Percentiles rank a stretch among this genome's conserved stretches.
phyloP scores from a whole-genome alignment of 2,113 vertebrate genomes.

The Lophura nycthemera region DNA sequence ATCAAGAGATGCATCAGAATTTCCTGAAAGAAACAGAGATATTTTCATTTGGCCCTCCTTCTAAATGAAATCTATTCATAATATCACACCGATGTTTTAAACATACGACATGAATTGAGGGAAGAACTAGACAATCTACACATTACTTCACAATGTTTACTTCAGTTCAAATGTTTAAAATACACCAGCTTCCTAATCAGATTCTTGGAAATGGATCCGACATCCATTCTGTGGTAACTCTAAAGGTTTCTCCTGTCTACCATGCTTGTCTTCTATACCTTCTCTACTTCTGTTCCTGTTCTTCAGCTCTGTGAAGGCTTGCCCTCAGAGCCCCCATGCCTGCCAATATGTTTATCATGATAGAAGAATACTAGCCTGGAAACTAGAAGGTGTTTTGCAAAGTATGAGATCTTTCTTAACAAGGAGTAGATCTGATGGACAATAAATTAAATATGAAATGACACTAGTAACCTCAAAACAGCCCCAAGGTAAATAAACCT shows the following conservation, averaged over 20 bases:
- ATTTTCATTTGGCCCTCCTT: conserved; percentile 16
- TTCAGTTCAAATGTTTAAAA: conserved; percentile 24
- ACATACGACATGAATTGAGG: conserved; percentile 39
- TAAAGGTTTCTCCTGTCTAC: background rate
- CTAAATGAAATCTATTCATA: conserved; percentile 47
- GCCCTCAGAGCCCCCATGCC: background rate
- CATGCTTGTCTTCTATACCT: background rate
- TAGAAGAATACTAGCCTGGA: background rate
- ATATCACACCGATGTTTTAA: conserved; percentile 37
- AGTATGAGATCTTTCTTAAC: background rate
- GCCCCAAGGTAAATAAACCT: background rate
- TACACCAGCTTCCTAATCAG: conserved; percentile 12
- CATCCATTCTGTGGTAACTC: background rate
- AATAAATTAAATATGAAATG: background rate
- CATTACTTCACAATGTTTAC: conserved; percentile 25
- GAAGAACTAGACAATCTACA: conserved; percentile 9
- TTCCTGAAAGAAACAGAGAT: conserved; percentile 3
- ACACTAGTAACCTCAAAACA: background rate
- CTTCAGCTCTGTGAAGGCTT: background rate
- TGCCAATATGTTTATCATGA: background rate
- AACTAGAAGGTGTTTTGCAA: background rate
- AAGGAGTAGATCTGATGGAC: background rate
- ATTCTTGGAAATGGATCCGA: background rate
- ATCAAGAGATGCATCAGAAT: conserved; percentile 1
- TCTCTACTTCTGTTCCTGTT: background rate